Evolutionary conservation across 2,797 vertebrate species (phyloP).

Genomic region (Rhinoraja longicauda): DNA sequence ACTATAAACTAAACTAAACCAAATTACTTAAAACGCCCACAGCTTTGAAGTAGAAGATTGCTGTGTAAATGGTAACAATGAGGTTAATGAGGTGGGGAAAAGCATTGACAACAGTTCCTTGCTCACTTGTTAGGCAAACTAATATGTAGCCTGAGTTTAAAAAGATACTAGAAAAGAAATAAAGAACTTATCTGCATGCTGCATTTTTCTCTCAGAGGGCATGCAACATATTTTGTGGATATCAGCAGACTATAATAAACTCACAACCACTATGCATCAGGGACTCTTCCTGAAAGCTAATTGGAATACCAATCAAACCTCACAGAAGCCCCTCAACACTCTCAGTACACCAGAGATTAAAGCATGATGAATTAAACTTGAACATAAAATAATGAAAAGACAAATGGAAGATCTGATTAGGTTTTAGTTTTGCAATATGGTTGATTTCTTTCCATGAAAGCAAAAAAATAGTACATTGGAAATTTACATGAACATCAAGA

Average conservation of each 20-base stretch:
- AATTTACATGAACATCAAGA: not conserved
- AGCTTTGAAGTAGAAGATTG: too few relatives aligned
- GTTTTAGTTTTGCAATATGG: slow-evolving; percentile 19
- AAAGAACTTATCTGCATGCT: not conserved
- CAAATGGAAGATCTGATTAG: slow-evolving; percentile 14
- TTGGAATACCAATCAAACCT: slow-evolving; percentile 23
- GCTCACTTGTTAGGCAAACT: not conserved
- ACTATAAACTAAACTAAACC: too few relatives aligned
- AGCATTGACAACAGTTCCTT: not conserved
- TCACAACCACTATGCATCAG: not conserved
- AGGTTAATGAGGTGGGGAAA: not conserved
- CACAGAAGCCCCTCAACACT: not conserved
- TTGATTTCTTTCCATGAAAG: not conserved
- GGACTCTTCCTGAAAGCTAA: slow-evolving; percentile 28
- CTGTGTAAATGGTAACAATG: too few relatives aligned
- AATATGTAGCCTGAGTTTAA: not conserved
- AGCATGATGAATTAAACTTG: slow-evolving; percentile 15
- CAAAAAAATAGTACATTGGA: not conserved
- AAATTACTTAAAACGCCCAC: too few relatives aligned
- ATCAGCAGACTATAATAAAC: slow-evolving; percentile 31
- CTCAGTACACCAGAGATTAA: not conserved
- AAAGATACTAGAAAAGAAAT: not conserved
- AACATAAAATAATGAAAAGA: slow-evolving; percentile 34
- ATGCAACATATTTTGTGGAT: slow-evolving; percentile 11
- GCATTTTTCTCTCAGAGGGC: slow-evolving; percentile 2